These are phyloP conservation scores for Delia radicum DNA, from an alignment of 1,140 invertebrate species.

Conservation along the genomic window DNA sequence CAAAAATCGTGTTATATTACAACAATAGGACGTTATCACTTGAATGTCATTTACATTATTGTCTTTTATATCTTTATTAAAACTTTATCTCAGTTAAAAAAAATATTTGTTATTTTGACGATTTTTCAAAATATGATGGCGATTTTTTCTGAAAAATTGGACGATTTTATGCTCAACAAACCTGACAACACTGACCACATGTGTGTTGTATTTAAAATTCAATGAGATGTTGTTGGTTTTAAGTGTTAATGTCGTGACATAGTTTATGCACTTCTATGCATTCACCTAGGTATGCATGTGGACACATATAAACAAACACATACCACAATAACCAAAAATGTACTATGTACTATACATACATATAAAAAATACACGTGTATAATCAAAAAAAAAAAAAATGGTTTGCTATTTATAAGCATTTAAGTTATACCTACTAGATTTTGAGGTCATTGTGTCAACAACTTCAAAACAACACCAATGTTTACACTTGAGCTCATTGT, in stretches of 20 bases:
- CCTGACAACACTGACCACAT: too few species aligned
- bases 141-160: too few species aligned
- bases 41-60: too few species aligned
- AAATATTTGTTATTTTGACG: too few species aligned
- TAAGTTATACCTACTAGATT: constrained; percentile 16
- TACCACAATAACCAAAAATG: neutral
- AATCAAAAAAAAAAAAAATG: neutral
- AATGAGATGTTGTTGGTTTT: neutral
- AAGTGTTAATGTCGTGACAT: constrained; percentile 24
- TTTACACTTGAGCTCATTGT: constrained; percentile 23
- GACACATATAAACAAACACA: neutral
- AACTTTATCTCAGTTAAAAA: too few species aligned
- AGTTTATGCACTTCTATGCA: neutral
- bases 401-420: constrained; percentile 18
- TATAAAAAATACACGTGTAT: neutral
- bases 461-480: constrained; percentile 8
- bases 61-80: too few species aligned
- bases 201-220: too few species aligned
- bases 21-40: too few species aligned
- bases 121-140: too few species aligned
- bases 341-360: neutral
- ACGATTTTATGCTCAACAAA: too few species aligned
- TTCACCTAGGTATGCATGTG: neutral
- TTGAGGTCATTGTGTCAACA: constrained; percentile 21
- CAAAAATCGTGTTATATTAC: too few species aligned